Evolutionary conservation across 2,888 invertebrate species (phyloP).

Genomic region (Parnassius orleans): DNA sequence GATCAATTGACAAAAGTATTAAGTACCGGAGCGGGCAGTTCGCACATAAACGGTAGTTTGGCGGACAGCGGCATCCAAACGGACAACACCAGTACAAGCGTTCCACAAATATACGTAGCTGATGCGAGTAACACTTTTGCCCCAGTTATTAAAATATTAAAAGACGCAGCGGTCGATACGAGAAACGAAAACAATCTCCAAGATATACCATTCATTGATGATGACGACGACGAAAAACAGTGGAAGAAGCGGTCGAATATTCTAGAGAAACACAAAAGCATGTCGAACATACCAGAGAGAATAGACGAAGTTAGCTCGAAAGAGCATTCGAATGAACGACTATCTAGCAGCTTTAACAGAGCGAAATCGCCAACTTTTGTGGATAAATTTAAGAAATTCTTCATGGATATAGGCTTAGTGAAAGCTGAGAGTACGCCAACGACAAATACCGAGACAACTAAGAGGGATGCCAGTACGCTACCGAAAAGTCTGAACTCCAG

Average conservation of each 20-base stretch:
- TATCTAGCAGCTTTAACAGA: constrained; percentile 64
- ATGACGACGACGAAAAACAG: constrained; percentile 56
- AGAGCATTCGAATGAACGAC: constrained; percentile 58
- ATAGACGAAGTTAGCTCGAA: constrained; percentile 60
- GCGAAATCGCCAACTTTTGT: constrained; percentile 73
- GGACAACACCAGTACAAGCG: constrained; percentile 72
- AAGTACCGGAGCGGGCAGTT: constrained; percentile 69
- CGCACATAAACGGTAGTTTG: constrained; percentile 71
- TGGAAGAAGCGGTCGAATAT: constrained; percentile 52
- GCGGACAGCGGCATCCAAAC: constrained; percentile 76
- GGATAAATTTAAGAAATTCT: constrained; percentile 73
- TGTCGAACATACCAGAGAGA: constrained; percentile 69
- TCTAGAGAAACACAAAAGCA: constrained; percentile 69
- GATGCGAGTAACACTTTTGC: constrained; percentile 43
- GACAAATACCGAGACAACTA: constrained; percentile 28
- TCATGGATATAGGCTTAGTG: constrained; percentile 66
- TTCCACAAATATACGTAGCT: constrained; percentile 65
- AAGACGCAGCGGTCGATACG: constrained; percentile 72
- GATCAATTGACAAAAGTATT: constrained; percentile 72
- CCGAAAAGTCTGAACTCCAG: constrained; percentile 66
- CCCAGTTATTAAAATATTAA: constrained; percentile 49
- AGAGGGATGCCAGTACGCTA: constrained; percentile 48
- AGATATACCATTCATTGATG: constrained; percentile 75
- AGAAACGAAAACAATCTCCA: constrained; percentile 72
- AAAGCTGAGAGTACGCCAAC: constrained; percentile 51